Conservation (phyloP, 2,888 invertebrate species). For the Marasmarcha lunaedactyla region DNA sequence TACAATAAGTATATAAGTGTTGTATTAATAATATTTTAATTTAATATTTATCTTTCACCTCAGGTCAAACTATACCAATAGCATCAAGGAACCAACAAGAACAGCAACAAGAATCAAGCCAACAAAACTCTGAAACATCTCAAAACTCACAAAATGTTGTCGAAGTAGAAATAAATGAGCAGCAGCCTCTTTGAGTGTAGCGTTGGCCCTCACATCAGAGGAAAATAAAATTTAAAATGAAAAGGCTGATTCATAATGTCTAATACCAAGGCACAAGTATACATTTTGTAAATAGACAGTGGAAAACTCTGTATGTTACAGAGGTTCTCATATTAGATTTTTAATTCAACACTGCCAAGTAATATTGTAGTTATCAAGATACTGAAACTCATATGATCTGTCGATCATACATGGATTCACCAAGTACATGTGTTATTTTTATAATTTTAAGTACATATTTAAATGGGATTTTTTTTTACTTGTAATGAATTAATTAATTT, state of each 20-base stretch:
- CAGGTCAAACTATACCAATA: constrained; percentile 62
- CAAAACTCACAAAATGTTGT: constrained; percentile 23
- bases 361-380: no score
- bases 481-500: no score
- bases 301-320: constrained; percentile 2
- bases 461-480: no score
- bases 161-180: constrained; percentile 44
- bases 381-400: no score
- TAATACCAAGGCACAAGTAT: constrained; percentile 7
- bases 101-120: constrained; percentile 27
- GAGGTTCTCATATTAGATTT: no score
- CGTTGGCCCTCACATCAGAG: constrained; percentile 5
- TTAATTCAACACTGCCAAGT: no score
- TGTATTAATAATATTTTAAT: no score
- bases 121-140: constrained; percentile 32
- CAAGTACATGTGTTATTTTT: no score
- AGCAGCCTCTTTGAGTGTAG: constrained; percentile 40
- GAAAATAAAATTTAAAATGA: constrained; percentile 1
- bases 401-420: no score
- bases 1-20: no score
- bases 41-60: constrained; percentile 4
- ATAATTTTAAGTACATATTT: no score
- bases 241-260: constrained; percentile 1
- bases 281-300: constrained; percentile 3
- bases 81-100: constrained; percentile 57